Percentiles rank a stretch among this genome's conserved stretches.
These are phyloP conservation scores for Coelopa pilipes DNA, from an alignment of 2,888 invertebrate genomes.

Conservation along the genomic window DNA sequence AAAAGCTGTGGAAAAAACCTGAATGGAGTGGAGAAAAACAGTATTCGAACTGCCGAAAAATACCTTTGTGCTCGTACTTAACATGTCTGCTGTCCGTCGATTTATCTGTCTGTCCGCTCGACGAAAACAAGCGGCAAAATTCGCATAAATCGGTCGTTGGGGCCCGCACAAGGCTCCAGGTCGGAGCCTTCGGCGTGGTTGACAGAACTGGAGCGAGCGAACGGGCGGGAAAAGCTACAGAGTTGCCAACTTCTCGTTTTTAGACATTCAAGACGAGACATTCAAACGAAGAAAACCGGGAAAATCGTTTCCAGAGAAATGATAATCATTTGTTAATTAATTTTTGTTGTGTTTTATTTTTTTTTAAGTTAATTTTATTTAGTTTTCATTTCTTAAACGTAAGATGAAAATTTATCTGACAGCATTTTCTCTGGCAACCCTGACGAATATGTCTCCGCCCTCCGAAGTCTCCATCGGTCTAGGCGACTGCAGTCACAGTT, in stretches of 20 bases:
- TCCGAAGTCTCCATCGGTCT: neutral
- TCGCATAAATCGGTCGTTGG: conserved; percentile 11
- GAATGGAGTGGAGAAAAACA: too few species aligned
- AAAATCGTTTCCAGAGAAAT: too few species aligned
- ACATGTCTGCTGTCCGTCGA: conserved; percentile 13
- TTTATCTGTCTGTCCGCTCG: neutral
- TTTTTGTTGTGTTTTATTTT: conserved; percentile 9
- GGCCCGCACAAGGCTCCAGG: neutral
- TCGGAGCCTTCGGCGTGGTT: neutral
- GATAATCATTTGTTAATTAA: neutral
- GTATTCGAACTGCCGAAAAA: too few species aligned
- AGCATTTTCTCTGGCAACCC: neutral
- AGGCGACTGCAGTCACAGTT: neutral
- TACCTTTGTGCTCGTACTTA: neutral
- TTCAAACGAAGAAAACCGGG: too few species aligned
- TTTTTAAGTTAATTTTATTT: too few species aligned
- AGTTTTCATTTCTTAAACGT: too few species aligned
- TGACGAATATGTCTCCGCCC: neutral
- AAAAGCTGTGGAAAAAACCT: too few species aligned
- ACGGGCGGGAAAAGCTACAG: neutral
- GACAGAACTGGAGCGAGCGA: conserved; percentile 20
- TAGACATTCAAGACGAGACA: too few species aligned
- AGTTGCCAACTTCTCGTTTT: neutral
- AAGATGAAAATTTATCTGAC: too few species aligned
- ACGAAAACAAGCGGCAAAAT: conserved; percentile 11